A percentile compares a stretch with the other conserved stretches of the same genome.
These are phyloP conservation scores for Benthosema pterotum DNA, from an alignment of 2,797 vertebrate species.

Conservation along the genomic window DNA sequence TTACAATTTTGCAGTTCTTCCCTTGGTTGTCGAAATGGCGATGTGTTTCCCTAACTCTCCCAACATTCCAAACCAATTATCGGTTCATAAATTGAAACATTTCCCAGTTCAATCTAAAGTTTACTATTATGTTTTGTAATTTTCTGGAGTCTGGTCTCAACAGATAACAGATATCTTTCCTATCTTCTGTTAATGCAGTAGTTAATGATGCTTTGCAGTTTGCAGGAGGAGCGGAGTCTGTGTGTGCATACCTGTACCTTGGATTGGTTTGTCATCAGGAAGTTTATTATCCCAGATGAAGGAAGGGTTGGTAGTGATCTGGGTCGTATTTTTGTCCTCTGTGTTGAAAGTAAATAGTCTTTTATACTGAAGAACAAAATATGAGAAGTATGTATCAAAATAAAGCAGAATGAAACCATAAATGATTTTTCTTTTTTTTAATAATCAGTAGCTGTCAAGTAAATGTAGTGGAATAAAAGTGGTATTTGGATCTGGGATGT, in stretches of 20 bases:
- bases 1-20: no score
- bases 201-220: neutral
- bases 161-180: neutral
- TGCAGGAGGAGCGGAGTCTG: neutral
- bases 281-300: slow-evolving; percentile 87
- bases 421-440: no score
- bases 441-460: no score
- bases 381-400: neutral
- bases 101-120: neutral
- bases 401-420: no score
- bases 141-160: slow-evolving; percentile 13
- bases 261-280: slow-evolving; percentile 72
- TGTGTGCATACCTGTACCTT: slow-evolving; percentile 24
- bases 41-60: no score
- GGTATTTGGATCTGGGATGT: no score
- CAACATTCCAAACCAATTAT: no score
- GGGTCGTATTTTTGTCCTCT: slow-evolving; percentile 52
- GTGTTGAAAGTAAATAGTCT: slow-evolving; percentile 85
- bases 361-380: slow-evolving; percentile 74
- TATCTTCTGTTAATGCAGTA: slow-evolving; percentile 5
- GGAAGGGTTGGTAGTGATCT: slow-evolving; percentile 43
- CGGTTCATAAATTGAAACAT: neutral
- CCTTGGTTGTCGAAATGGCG: no score
- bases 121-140: neutral
- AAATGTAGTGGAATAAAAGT: no score